Evolutionary conservation across 2,888 invertebrate species (phyloP), one percentile per base, ranked within the genome.

Genomic region (Acheta domesticus): DNA sequence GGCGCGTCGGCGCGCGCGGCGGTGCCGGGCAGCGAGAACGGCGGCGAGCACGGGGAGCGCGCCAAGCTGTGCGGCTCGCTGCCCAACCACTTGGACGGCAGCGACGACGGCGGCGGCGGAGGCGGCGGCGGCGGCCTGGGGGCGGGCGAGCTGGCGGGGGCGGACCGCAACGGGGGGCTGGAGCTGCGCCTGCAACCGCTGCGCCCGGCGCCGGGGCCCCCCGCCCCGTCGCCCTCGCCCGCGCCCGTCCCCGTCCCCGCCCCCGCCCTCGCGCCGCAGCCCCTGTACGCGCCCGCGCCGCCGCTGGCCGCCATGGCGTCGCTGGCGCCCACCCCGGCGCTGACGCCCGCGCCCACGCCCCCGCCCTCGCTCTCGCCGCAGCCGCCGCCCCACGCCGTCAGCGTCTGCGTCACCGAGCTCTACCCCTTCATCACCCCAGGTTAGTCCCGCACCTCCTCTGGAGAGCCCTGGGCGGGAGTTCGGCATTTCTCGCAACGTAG

Each of bases 111-210:
- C 77, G 14, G 12, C 50, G 79, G 48, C 48, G 23, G 19, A 21
- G 93, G 93, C 86, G 93, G 93, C 85, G 93, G 93, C 74, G 93
- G 93, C 93, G 14, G 93, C 93, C 93, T 93, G 1, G 93, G 93
- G 2, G 93, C 93, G 86, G 93, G 93, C 83, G 93, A 93, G 86
- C 19, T n/a, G 73, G 73, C 19, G 73, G 73, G n/a, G 73, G 2
- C 16, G 73, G 73, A 73, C 73, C 19, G n/a, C 73, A 20, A 73
- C 19, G 73, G n/a, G 73, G 19, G 36, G 19, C 19, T 73, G 73
- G 19, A 19, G n/a, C 73, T 73, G 73, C 73, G 73, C 73, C 73
- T n/a, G 73, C 19, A n/a, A 11, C 73, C 73, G 36, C 36, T 8
- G 8, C 36, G 36, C 36, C 36, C 36, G 36, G 36, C n/a, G n/a